Evolutionary conservation across 2,888 invertebrate species (phyloP).

Genomic region (Coleophora deauratella): DNA sequence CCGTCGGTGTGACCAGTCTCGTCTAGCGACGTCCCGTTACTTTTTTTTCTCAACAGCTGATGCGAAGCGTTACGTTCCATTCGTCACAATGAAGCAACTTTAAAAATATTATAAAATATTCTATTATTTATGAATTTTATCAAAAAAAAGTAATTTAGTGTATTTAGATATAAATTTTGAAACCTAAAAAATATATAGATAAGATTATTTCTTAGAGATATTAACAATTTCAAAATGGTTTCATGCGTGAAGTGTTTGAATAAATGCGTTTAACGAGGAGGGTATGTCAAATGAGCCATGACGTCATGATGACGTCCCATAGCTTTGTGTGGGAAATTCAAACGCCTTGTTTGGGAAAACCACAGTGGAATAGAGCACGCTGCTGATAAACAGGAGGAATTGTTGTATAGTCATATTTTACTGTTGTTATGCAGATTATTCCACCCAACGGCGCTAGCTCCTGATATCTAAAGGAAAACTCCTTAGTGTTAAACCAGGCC

Average conservation of each 20-base stretch:
- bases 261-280: constrained; percentile 17
- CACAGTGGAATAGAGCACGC: background rate
- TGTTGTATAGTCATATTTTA: background rate
- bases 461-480: background rate
- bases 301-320: constrained; percentile 28
- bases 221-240: too few species aligned
- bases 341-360: constrained; percentile 16
- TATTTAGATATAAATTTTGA: too few species aligned
- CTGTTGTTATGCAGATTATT: background rate
- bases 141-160: too few species aligned
- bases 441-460: background rate
- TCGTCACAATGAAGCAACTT: constrained; percentile 10
- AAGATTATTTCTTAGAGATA: too few species aligned
- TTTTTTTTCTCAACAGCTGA: constrained; percentile 72
- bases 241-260: too few species aligned
- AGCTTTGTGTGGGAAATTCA: constrained; percentile 35
- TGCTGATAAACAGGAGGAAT: constrained; percentile 2
- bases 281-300: constrained; percentile 19
- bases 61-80: constrained; percentile 47
- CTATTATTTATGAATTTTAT: too few species aligned
- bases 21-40: constrained; percentile 64
- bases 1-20: constrained; percentile 70
- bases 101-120: background rate
- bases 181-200: too few species aligned
- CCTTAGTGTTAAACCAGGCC: background rate